Conservation (phyloP, 2,888 invertebrate species). For the Tribolium freemani region DNA sequence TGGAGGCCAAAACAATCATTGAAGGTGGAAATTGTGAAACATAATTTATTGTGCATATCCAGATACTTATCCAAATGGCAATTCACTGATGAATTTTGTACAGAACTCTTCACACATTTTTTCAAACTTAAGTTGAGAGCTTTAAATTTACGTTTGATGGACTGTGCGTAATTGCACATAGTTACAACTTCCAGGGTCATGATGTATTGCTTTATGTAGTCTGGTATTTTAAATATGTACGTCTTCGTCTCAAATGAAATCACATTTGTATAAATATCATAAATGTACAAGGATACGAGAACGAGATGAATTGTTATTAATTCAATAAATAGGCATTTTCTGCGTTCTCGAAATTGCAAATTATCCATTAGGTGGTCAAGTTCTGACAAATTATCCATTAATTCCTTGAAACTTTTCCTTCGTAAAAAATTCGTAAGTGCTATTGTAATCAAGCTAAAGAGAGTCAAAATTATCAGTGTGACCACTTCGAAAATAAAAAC, state of each 20-base stretch:
- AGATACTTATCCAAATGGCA: neutral
- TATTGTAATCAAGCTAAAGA: neutral
- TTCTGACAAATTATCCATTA: neutral
- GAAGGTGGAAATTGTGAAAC: neutral
- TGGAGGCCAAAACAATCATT: conserved; percentile 19
- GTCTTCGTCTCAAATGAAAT: neutral
- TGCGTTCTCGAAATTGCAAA: neutral
- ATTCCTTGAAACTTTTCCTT: neutral
- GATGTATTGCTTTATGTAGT: conserved; percentile 3
- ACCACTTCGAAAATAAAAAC: conserved; percentile 8
- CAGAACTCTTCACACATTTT: neutral
- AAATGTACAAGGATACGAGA: neutral
- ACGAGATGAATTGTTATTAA: neutral
- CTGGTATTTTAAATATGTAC: neutral
- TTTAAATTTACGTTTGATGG: neutral
- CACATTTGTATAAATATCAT: neutral
- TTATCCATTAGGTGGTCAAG: conserved; percentile 1
- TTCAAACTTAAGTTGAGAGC: neutral
- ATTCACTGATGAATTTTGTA: neutral
- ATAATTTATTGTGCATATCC: neutral
- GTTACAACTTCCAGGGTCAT: neutral
- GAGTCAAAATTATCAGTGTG: neutral
- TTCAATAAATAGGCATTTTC: neutral
- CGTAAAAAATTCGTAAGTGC: neutral
- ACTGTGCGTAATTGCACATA: conserved; percentile 1